phyloP scores from a whole-genome alignment of 1,140 invertebrate species.

The Drosophila bocqueti region DNA sequence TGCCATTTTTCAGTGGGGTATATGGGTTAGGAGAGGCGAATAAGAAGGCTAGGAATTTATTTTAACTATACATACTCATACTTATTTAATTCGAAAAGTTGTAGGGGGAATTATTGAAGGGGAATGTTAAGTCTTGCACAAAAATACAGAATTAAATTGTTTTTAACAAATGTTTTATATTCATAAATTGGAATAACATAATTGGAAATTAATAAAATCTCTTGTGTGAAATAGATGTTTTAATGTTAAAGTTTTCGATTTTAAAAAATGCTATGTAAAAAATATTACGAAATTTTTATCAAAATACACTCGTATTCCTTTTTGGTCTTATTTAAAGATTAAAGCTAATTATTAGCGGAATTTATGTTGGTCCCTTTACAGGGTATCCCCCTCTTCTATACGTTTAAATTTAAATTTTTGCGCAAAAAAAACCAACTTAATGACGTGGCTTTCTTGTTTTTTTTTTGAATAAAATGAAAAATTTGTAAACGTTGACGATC shows the following conservation, averaged over 20 bases:
- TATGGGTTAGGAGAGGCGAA: neutral
- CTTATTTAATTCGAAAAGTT: neutral
- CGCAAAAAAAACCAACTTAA: neutral
- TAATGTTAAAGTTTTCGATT: too few species aligned
- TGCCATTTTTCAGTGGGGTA: neutral
- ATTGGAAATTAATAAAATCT: too few species aligned
- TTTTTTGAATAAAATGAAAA: slow-evolving; percentile 73
- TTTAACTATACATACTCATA: too few species aligned
- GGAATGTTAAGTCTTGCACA: too few species aligned
- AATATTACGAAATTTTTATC: too few species aligned
- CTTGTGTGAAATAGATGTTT: too few species aligned
- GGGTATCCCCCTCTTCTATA: neutral
- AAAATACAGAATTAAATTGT: neutral
- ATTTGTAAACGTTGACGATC: slow-evolving; percentile 77
- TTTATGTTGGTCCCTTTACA: neutral
- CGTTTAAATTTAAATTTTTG: neutral
- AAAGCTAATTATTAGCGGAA: neutral
- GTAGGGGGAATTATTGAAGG: too few species aligned
- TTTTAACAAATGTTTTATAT: too few species aligned
- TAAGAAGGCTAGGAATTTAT: neutral
- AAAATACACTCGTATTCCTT: too few species aligned
- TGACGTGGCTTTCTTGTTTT: slow-evolving; percentile 46
- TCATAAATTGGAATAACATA: too few species aligned
- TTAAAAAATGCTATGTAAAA: too few species aligned
- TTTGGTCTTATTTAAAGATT: too few species aligned